These are phyloP conservation scores for Anguilla megastoma DNA, from an alignment of 2,797 vertebrate genomes.

Conservation along the genomic window DNA sequence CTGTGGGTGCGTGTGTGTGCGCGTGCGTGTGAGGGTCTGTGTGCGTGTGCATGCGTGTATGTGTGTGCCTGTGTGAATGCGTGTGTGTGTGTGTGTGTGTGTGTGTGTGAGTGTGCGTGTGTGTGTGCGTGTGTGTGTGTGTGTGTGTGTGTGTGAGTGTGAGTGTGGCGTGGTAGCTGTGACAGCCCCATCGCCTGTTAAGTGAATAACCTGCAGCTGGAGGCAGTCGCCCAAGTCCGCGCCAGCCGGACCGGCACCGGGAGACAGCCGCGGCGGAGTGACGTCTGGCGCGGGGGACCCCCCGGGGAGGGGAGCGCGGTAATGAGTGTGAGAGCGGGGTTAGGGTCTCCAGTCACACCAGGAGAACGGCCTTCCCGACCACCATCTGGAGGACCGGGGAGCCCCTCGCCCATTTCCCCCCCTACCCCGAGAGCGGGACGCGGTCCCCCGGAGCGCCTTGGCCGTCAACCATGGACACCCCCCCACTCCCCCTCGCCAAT, in stretches of 20 bases:
- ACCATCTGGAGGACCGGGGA: slow-evolving; percentile 39
- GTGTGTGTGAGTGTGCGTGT: too few species aligned
- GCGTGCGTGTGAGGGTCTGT: not conserved
- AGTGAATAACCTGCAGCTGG: slow-evolving; percentile 33
- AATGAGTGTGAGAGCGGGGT: slow-evolving; percentile 62
- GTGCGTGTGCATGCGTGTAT: not conserved
- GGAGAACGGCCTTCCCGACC: slow-evolving; percentile 41
- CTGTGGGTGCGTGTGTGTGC: not conserved
- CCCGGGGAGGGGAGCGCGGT: slow-evolving; percentile 50
- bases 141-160: not conserved
- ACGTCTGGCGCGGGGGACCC: slow-evolving; percentile 53
- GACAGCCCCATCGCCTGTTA: slow-evolving; percentile 40
- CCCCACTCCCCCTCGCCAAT: not conserved
- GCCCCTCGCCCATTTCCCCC: not conserved
- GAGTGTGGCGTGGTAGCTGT: slow-evolving; percentile 26
- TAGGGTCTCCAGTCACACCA: slow-evolving; percentile 53
- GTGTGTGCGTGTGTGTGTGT: not conserved
- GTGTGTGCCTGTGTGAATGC: not conserved
- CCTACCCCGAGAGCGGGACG: slow-evolving; percentile 17
- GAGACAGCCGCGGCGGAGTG: slow-evolving; percentile 43
- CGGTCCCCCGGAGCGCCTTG: slow-evolving; percentile 34
- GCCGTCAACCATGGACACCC: slow-evolving; percentile 27
- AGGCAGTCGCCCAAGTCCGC: slow-evolving; percentile 30
- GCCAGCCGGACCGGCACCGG: slow-evolving; percentile 25
- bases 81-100: too few species aligned